These are phyloP conservation scores for Meda fulgida DNA, from an alignment of 2,797 vertebrate genomes.

Conservation along the genomic window DNA sequence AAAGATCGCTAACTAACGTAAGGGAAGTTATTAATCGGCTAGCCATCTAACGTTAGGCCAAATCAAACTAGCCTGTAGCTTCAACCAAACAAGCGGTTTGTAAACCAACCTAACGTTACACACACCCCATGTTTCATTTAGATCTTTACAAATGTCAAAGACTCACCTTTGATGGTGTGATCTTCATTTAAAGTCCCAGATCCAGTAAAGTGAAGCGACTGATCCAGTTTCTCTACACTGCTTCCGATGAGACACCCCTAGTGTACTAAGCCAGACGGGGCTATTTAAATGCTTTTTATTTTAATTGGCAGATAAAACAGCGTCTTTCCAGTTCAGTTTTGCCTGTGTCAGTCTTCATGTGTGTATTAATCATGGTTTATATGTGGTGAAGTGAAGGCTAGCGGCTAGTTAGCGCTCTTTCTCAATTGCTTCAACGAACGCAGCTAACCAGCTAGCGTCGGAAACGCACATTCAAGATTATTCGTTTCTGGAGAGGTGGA, in stretches of 20 bases:
- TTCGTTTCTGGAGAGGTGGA: not conserved
- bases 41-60: constrained; percentile 32
- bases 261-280: constrained; percentile 68
- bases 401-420: constrained; percentile 68
- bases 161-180: constrained; percentile 84
- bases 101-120: constrained; percentile 40
- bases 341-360: constrained; percentile 6
- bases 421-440: constrained; percentile 47
- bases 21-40: constrained; percentile 32
- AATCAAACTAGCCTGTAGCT: constrained; percentile 27
- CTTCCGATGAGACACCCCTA: constrained; percentile 57
- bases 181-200: constrained; percentile 88
- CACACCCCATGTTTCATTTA: not conserved
- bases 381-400: constrained; percentile 60
- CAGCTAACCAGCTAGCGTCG: constrained; percentile 70
- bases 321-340: constrained; percentile 19
- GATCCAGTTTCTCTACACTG: constrained; percentile 79
- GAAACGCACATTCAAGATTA: constrained; percentile 72
- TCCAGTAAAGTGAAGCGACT: constrained; percentile 83
- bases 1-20: not conserved
- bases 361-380: constrained; percentile 36
- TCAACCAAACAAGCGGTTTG: constrained; percentile 9
- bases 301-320: constrained; percentile 28
- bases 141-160: not conserved
- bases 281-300: constrained; percentile 68